These are phyloP conservation scores for Guaruba guarouba DNA, from an alignment of 2,113 vertebrate species.

Conservation along the genomic window DNA sequence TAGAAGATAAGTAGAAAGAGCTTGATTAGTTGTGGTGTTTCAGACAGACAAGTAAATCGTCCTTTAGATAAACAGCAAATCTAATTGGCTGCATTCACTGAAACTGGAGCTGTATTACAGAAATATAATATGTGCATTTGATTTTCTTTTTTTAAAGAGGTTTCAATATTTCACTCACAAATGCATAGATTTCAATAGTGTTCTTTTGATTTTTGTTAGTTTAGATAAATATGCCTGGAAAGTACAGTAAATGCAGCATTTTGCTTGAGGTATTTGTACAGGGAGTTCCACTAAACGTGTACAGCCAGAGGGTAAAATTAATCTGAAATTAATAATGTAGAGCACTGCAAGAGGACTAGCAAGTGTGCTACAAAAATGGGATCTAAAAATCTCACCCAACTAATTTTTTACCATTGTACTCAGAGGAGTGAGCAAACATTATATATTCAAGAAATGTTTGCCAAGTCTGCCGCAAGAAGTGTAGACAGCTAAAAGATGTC, in stretches of 20 bases:
- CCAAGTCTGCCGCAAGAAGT: constrained; percentile 42
- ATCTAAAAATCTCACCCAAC: background rate
- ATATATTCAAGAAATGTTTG: constrained; percentile 56
- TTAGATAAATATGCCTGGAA: background rate
- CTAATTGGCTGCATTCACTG: constrained; percentile 1
- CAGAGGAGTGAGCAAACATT: constrained; percentile 33
- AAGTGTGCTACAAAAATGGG: background rate
- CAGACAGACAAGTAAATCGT: background rate
- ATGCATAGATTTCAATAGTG: background rate
- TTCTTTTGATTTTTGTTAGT: background rate
- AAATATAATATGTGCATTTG: background rate
- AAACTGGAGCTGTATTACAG: background rate
- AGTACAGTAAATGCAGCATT: background rate
- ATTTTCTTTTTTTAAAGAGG: background rate
- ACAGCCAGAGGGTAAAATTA: constrained; percentile 45
- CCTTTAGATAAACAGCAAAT: constrained; percentile 6
- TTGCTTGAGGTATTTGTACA: background rate
- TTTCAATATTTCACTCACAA: background rate
- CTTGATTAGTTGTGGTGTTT: background rate
- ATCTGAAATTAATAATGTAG: constrained; percentile 53
- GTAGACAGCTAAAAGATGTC: constrained; percentile 61
- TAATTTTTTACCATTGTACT: constrained; percentile 37
- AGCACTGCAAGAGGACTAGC: background rate
- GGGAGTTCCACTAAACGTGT: constrained; percentile 21
- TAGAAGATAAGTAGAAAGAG: background rate